phyloP scores from a whole-genome alignment of 2,888 invertebrate species.

The Andrena bucephala region DNA sequence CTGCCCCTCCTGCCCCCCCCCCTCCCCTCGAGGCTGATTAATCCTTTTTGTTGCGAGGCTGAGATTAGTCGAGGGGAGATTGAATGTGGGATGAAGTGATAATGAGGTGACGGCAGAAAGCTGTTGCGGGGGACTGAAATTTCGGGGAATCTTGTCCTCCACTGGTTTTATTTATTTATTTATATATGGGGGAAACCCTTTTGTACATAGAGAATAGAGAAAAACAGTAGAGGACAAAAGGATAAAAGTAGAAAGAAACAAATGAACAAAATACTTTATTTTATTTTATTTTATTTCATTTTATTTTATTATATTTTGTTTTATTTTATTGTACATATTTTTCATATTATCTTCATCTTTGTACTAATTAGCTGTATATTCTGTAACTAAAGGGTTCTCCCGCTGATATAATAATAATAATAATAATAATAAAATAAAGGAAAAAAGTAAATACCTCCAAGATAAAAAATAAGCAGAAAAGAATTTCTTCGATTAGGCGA shows the following conservation, averaged over 20 bases:
- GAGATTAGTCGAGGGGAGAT: not conserved
- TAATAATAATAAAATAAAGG: too few species aligned
- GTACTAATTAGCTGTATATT: too few species aligned
- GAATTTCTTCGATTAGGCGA: not conserved
- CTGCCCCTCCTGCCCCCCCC: not conserved
- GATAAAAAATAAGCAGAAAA: not conserved
- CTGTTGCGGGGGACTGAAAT: not conserved
- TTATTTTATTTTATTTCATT: too few species aligned
- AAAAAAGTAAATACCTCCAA: not conserved
- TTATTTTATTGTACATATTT: too few species aligned
- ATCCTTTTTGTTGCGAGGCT: conserved; percentile 6
- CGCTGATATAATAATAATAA: too few species aligned
- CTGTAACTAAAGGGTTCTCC: too few species aligned
- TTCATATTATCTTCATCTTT: too few species aligned
- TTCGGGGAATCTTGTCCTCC: not conserved
- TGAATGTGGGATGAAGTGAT: not conserved
- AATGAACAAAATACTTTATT: not conserved
- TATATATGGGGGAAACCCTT: too few species aligned
- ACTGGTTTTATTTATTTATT: too few species aligned
- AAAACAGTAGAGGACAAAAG: not conserved
- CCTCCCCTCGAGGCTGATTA: conserved; percentile 11
- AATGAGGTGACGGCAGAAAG: not conserved
- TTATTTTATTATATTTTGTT: too few species aligned
- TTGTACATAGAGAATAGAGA: too few species aligned
- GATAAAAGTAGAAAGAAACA: not conserved